Evolutionary conservation across 1,140 invertebrate genomes (phyloP), one percentile per base, ranked within the genome.

Genomic region (Zaprionus ghesquierei): DNA sequence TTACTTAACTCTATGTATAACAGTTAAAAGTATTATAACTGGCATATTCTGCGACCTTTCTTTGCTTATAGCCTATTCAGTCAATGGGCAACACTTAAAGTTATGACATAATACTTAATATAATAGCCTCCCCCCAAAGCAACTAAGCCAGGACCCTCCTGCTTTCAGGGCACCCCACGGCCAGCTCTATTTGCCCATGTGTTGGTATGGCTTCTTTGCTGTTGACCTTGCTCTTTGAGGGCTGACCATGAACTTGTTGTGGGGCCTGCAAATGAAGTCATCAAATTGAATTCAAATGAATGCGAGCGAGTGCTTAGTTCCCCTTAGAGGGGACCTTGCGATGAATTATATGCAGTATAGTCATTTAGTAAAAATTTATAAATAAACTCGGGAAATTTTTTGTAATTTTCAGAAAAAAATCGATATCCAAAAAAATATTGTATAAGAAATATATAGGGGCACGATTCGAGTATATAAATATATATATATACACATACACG

Each of bases 191-290:
- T 25, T 10, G 23, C 20, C 56, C 46, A 18, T 53, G 44, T 12
- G 29, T 46, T 15, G 13, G 13, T 35, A 35, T n/a, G 33, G 33
- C 1, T 35, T 35, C 31, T 33, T 33, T 33, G n/a, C n/a, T 33
- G 3, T 33, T 33, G 10, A n/a, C n/a, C n/a, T n/a, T n/a, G n/a
- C n/a, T n/a, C n/a, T 25, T 35, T 35, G 33, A 10, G 3, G 3
- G 5, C 25, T 53, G 33, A 31, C 65, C 65, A 22, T 69, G 46
- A 69, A 50, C 65, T 62, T 62, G 20, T 12, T n/a, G n/a, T n/a
- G n/a, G n/a, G n/a, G n/a, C 15, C 8, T n/a, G 31, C 38, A 31
- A 53, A 59, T 69, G 58, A 69, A 69, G 49, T 62, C 65, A 69
- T 59, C 64, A 46, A 22, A 18, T 15, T n/a, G 12, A 33, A n/a